Percentiles rank a stretch among this genome's conserved stretches.
phyloP scores from a whole-genome alignment of 30 jellyfish, hydroid and myxozoan genomes.

The Clytia hemisphaerica region DNA sequence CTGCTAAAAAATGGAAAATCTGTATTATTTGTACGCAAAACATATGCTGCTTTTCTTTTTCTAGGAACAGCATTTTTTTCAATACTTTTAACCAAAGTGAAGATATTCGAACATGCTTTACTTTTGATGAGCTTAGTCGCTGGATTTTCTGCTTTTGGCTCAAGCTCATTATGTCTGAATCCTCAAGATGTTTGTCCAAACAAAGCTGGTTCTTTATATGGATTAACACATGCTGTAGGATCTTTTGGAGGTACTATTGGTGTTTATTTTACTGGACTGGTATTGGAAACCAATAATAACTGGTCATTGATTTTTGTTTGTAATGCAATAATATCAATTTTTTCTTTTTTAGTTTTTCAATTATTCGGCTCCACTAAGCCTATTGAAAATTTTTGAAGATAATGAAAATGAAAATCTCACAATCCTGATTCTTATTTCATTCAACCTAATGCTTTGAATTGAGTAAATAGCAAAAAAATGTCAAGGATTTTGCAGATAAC shows the following conservation, averaged over 20 bases:
- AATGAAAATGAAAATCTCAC: too few species aligned
- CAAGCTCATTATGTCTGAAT: constrained; percentile 73
- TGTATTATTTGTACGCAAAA: constrained; percentile 76
- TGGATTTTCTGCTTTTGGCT: constrained; percentile 70
- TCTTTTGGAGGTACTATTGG: constrained; percentile 91
- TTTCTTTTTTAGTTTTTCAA: constrained; percentile 53
- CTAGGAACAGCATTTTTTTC: constrained; percentile 61
- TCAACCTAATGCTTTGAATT: too few species aligned
- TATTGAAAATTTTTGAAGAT: too few species aligned
- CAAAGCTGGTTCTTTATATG: constrained; percentile 87
- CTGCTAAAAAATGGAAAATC: constrained; percentile 49
- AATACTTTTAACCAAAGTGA: constrained; percentile 57
- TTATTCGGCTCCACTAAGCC: too few species aligned
- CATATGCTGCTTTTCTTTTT: constrained; percentile 51
- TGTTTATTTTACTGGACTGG: constrained; percentile 73
- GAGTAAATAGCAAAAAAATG: too few species aligned
- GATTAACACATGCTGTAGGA: constrained; percentile 74
- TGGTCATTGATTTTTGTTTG: constrained; percentile 84
- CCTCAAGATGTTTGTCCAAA: constrained; percentile 95
- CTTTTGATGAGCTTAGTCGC: constrained; percentile 60
- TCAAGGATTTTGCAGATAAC: too few species aligned
- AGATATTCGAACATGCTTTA: constrained; percentile 78
- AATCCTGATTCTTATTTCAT: too few species aligned
- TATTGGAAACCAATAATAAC: constrained; percentile 58
- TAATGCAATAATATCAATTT: constrained; percentile 59